These are phyloP conservation scores for Craniophora ligustri DNA, from an alignment of 2,888 invertebrate genomes.

Conservation along the genomic window DNA sequence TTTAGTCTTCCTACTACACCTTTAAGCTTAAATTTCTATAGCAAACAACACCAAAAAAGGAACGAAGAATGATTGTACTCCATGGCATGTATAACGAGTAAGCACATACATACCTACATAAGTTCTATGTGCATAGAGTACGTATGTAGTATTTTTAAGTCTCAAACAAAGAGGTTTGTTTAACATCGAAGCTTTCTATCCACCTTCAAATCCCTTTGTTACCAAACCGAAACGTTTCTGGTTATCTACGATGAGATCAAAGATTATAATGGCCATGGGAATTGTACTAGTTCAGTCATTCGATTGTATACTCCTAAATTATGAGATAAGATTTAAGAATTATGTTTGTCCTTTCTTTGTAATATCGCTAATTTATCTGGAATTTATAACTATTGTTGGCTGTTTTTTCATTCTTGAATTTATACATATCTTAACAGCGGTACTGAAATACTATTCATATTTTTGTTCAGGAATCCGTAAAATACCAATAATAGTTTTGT, in stretches of 20 bases:
- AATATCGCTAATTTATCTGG: slow-evolving; percentile 21
- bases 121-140: neutral
- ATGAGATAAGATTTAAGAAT: slow-evolving; percentile 28
- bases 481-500: too few species aligned
- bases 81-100: too few species aligned
- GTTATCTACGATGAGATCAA: slow-evolving; percentile 59
- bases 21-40: too few species aligned
- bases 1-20: too few species aligned
- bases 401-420: too few species aligned
- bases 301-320: slow-evolving; percentile 41
- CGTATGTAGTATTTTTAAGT: neutral
- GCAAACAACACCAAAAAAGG: too few species aligned
- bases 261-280: slow-evolving; percentile 56
- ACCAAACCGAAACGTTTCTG: slow-evolving; percentile 42
- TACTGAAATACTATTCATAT: too few species aligned
- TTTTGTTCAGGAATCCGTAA: too few species aligned
- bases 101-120: too few species aligned
- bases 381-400: neutral
- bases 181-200: slow-evolving; percentile 36
- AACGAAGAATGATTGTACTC: too few species aligned
- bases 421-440: too few species aligned
- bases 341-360: slow-evolving; percentile 9
- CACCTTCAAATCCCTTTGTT: slow-evolving; percentile 57
- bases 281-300: slow-evolving; percentile 46
- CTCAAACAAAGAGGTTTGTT: slow-evolving; percentile 22